A percentile compares a stretch with the other conserved stretches of the same genome.
Evolutionary conservation across 92 coral and sea anemone genomes (phyloP).

Genomic region (Zoanthus gigantus): DNA sequence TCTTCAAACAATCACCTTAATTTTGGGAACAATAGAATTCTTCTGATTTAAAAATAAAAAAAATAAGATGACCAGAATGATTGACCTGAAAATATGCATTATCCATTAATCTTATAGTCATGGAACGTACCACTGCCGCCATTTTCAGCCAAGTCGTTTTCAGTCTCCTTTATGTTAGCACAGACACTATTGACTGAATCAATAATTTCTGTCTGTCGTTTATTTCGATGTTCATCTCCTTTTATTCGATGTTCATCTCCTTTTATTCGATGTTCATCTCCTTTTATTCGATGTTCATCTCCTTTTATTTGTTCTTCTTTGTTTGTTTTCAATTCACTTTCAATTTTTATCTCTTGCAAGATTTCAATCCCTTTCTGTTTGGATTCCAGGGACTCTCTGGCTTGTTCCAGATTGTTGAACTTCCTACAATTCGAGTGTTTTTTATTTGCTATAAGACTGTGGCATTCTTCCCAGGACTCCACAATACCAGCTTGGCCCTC

Average conservation of each 20-base stretch:
- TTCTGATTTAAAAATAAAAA: background rate
- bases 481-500: conserved; percentile 29
- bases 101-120: background rate
- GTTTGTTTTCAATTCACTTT: background rate
- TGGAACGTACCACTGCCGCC: conserved; percentile 6
- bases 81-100: background rate
- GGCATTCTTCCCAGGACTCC: conserved; percentile 26
- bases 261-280: background rate
- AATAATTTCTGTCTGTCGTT: background rate
- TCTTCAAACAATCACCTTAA: no score
- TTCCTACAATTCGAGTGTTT: conserved; percentile 25
- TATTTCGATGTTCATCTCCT: background rate
- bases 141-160: background rate
- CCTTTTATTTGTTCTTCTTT: background rate
- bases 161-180: background rate
- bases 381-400: background rate
- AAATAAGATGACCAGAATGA: background rate
- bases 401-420: background rate
- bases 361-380: conserved; percentile 8
- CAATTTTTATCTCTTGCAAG: conserved; percentile 5
- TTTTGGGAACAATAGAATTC: no score
- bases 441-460: background rate
- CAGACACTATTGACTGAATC: background rate
- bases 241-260: background rate
- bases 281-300: background rate